Conservation (phyloP, 2,113 vertebrate species). For the Eubucco bourcierii region DNA sequence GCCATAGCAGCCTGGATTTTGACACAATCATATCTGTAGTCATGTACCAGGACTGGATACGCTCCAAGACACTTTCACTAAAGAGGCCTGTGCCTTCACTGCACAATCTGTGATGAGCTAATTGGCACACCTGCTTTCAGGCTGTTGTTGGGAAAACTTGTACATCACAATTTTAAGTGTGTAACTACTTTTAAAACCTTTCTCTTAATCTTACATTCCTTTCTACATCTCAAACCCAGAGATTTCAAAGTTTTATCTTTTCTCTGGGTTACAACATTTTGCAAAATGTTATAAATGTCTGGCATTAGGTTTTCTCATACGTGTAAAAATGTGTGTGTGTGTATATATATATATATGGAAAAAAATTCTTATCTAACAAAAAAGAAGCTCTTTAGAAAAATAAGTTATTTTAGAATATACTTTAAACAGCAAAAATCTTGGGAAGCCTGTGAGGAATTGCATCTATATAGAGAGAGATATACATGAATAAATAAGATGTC, state of each 20-base stretch:
- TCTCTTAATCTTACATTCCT: not conserved
- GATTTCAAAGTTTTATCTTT: not conserved
- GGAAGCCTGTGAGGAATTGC: not conserved
- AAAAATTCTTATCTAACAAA: too few species aligned
- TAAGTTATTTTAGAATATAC: not conserved
- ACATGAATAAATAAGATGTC: not conserved
- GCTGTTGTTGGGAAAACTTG: constrained; percentile 37
- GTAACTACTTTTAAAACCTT: not conserved
- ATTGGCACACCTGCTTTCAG: constrained; percentile 52
- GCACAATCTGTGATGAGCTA: constrained; percentile 17
- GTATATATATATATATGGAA: too few species aligned
- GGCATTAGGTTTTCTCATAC: not conserved
- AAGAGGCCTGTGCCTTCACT: not conserved
- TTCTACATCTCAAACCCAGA: not conserved
- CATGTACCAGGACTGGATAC: constrained; percentile 7
- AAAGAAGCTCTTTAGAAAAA: not conserved
- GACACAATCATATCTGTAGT: not conserved
- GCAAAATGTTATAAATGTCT: not conserved
- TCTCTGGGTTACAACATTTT: not conserved
- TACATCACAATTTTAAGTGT: not conserved
- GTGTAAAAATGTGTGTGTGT: not conserved
- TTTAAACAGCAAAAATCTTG: not conserved
- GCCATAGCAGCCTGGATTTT: constrained; percentile 23
- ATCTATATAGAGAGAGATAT: too few species aligned
- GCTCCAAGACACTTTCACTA: constrained; percentile 18